phyloP scores from a whole-genome alignment of 2,888 invertebrate genomes.

The Saturnia japonica region DNA sequence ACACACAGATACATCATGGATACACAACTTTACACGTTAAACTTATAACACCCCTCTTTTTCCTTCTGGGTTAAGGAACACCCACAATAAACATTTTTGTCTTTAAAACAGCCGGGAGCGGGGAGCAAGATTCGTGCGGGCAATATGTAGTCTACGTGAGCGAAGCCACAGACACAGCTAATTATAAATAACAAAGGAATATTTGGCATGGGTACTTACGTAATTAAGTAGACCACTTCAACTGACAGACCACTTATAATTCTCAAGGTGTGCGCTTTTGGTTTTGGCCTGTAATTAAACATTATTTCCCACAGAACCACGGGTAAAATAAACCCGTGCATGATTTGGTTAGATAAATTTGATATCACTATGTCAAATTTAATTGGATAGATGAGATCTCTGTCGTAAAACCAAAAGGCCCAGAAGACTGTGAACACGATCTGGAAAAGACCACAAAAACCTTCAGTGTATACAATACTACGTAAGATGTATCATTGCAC shows the following conservation, averaged over 20 bases:
- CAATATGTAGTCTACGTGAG: too few relatives aligned
- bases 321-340: constrained; percentile 33
- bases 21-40: too few relatives aligned
- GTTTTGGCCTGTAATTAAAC: constrained; percentile 26
- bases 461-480: too few relatives aligned
- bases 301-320: constrained; percentile 31
- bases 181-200: not conserved
- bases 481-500: too few relatives aligned
- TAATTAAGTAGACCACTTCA: constrained; percentile 25
- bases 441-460: constrained; percentile 27
- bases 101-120: too few relatives aligned
- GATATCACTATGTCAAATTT: constrained; percentile 34
- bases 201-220: constrained; percentile 31
- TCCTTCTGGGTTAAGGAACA: too few relatives aligned
- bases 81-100: too few relatives aligned
- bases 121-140: too few relatives aligned
- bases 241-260: not conserved
- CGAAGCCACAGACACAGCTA: too few relatives aligned
- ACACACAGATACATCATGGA: too few relatives aligned
- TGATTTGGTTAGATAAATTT: constrained; percentile 34
- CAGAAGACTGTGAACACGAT: constrained; percentile 32
- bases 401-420: constrained; percentile 34
- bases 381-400: constrained; percentile 32
- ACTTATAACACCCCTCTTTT: too few relatives aligned
- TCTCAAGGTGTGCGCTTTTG: constrained; percentile 18